These are phyloP conservation scores for Drosophila planitibia DNA, from an alignment of 2,888 invertebrate genomes.

Conservation along the genomic window DNA sequence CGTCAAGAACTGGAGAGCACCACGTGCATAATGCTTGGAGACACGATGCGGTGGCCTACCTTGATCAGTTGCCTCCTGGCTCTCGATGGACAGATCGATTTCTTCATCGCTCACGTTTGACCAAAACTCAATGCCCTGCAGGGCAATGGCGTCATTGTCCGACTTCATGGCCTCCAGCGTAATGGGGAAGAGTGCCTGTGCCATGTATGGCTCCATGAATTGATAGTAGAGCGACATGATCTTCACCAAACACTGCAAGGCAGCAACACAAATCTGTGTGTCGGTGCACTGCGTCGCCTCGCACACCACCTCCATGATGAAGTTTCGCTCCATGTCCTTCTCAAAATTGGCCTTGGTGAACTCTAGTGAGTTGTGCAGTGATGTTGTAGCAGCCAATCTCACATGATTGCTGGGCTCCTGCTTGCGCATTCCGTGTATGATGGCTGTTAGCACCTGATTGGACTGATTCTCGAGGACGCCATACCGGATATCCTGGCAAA, in stretches of 20 bases:
- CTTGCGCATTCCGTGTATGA: slow-evolving; percentile 99
- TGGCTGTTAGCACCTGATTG: slow-evolving; percentile 98
- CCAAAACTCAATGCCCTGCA: slow-evolving; percentile 99
- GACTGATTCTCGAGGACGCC: slow-evolving; percentile 96
- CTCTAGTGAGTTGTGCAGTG: slow-evolving; percentile 98
- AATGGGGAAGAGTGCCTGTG: slow-evolving; percentile 98
- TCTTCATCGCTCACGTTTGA: slow-evolving; percentile 99
- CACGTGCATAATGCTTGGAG: slow-evolving; percentile 98
- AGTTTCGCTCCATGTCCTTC: slow-evolving; percentile 98
- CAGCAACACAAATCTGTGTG: slow-evolving; percentile 96
- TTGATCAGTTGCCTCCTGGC: slow-evolving; percentile 96
- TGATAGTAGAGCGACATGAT: slow-evolving; percentile 99
- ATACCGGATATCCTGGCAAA: slow-evolving; percentile 98
- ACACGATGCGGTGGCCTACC: slow-evolving; percentile 97
- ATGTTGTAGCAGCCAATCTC: slow-evolving; percentile 97
- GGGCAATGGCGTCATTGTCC: slow-evolving; percentile 96
- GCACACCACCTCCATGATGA: slow-evolving; percentile 99
- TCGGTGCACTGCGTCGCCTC: slow-evolving; percentile 98
- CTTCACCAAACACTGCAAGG: slow-evolving; percentile 98
- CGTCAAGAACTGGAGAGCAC: slow-evolving; percentile 97
- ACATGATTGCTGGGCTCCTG: slow-evolving; percentile 97
- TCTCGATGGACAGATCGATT: slow-evolving; percentile 97
- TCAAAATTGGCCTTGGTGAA: slow-evolving; percentile 99
- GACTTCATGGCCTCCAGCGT: slow-evolving; percentile 99
- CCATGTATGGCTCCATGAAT: slow-evolving; percentile 99